A percentile compares a stretch with the other conserved stretches of the same genome.
Evolutionary conservation across 2,888 invertebrate genomes (phyloP).

Genomic region (Cryptophagus acutangulus): DNA sequence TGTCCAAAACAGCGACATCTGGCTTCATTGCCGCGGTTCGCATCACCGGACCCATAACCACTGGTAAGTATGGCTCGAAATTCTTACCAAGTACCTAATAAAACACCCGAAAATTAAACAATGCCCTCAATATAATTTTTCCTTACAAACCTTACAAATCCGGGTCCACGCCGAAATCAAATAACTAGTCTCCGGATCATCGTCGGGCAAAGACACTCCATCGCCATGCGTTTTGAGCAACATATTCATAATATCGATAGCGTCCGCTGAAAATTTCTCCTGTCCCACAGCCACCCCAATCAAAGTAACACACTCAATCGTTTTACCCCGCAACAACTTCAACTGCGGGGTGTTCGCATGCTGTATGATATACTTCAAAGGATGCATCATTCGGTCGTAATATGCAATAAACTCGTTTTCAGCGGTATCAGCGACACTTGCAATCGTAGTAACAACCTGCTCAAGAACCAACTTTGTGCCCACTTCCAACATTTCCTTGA

Average conservation of each 20-base stretch:
- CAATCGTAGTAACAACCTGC: constrained; percentile 97
- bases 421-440: constrained; percentile 96
- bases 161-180: constrained; percentile 99
- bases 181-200: constrained; percentile 96
- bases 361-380: constrained; percentile 93
- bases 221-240: constrained; percentile 86
- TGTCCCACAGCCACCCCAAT: constrained; percentile 86
- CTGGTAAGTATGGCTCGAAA: constrained; percentile 86
- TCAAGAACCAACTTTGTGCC: constrained; percentile 95
- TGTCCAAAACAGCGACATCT: constrained; percentile 85
- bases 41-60: constrained; percentile 94
- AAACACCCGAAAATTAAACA: constrained; percentile 6
- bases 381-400: constrained; percentile 91
- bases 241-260: constrained; percentile 93
- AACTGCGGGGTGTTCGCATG: constrained; percentile 85
- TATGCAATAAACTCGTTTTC: constrained; percentile 93
- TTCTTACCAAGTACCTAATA: constrained; percentile 58
- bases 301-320: constrained; percentile 97
- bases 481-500: constrained; percentile 89
- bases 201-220: constrained; percentile 73
- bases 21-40: constrained; percentile 90
- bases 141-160: constrained; percentile 73
- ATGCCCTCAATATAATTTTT: neutral
- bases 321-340: constrained; percentile 91
- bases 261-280: constrained; percentile 84